phyloP scores from a whole-genome alignment of 2,113 vertebrate species.

The Speoplatyrhinus poulsoni region DNA sequence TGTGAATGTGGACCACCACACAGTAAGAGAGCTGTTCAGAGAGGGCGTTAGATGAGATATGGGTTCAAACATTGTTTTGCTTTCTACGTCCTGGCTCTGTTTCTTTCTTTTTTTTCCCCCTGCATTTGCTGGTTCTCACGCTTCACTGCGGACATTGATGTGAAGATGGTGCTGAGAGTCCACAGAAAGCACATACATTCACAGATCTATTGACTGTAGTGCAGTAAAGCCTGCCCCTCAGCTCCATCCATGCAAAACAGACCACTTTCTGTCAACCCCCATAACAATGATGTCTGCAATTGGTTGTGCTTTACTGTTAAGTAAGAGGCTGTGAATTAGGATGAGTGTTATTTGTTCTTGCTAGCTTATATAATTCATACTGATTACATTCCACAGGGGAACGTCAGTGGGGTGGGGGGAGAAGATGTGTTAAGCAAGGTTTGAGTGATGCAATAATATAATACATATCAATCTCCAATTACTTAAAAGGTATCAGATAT shows the following conservation, averaged over 20 bases:
- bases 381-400: constrained; percentile 9
- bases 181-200: constrained; percentile 12
- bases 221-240: constrained; percentile 10
- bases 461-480: too few species aligned
- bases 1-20: constrained; percentile 3
- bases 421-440: too few species aligned
- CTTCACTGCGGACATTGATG: constrained; percentile 24
- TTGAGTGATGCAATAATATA: too few species aligned
- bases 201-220: constrained; percentile 24
- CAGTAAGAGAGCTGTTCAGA: constrained; percentile 8
- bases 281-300: not conserved
- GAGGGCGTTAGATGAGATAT: not conserved
- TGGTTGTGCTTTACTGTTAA: not conserved
- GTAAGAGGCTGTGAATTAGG: constrained; percentile 5
- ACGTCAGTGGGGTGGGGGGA: too few species aligned
- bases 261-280: not conserved
- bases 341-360: not conserved
- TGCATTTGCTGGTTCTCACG: constrained; percentile 23
- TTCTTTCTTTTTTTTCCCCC: constrained; percentile 22
- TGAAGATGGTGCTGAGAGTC: constrained; percentile 11
- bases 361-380: too few species aligned
- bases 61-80: not conserved
- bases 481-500: too few species aligned
- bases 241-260: constrained; percentile 19
- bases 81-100: not conserved